These are phyloP conservation scores for Alectoris magna DNA, from an alignment of 2,797 vertebrate genomes.

Conservation along the genomic window DNA sequence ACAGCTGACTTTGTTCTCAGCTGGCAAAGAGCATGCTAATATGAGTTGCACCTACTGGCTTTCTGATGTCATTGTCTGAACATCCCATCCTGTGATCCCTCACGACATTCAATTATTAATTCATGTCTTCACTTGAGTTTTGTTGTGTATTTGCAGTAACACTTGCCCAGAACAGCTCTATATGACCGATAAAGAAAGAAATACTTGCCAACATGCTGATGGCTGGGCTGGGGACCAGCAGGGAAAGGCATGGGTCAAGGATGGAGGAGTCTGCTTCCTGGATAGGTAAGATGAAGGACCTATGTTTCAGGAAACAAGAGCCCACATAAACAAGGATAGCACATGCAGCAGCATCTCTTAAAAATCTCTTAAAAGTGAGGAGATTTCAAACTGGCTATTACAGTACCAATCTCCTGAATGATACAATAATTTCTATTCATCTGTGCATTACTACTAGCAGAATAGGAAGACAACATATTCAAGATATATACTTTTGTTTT, in stretches of 20 bases:
- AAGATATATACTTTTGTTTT: background rate
- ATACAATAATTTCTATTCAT: background rate
- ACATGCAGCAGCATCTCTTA: background rate
- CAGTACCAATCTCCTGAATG: background rate
- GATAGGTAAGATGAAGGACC: background rate
- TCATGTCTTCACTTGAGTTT: background rate
- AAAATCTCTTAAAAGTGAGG: background rate
- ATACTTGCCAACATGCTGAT: background rate
- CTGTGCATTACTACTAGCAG: background rate
- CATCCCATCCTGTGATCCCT: background rate
- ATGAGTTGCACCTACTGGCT: background rate
- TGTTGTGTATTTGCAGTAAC: background rate
- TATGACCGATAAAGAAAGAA: background rate
- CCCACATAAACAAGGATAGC: background rate
- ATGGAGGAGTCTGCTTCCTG: background rate
- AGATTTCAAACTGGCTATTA: background rate
- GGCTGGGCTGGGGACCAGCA: background rate
- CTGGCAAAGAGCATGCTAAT: background rate
- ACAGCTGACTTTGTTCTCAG: background rate
- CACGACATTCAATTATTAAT: background rate
- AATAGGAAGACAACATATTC: background rate
- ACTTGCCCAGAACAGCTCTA: background rate
- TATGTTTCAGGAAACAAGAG: background rate
- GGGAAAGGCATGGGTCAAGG: background rate
- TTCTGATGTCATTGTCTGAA: background rate